phyloP scores from a whole-genome alignment of 2,888 invertebrate genomes.

The Mycalesis mineus region DNA sequence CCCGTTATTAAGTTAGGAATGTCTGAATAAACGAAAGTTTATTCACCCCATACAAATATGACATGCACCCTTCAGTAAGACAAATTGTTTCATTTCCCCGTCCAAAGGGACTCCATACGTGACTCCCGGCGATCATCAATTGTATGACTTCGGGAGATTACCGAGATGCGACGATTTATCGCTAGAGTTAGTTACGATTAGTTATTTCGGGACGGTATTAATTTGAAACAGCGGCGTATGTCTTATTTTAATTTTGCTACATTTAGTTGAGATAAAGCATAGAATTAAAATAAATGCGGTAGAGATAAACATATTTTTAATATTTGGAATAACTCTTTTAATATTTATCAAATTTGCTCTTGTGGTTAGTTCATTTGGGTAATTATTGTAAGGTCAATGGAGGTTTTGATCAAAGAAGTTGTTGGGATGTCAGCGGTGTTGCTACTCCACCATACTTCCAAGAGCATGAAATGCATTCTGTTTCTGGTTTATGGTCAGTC shows the following conservation, averaged over 20 bases:
- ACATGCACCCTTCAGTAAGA: conserved; percentile 74
- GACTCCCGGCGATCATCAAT: conserved; percentile 62
- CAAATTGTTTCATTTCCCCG: conserved; percentile 78
- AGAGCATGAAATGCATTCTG: too few relatives aligned
- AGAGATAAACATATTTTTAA: too few relatives aligned
- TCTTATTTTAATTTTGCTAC: background rate
- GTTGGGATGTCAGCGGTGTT: too few relatives aligned
- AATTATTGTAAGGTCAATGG: too few relatives aligned
- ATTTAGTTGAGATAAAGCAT: too few relatives aligned
- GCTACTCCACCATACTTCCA: too few relatives aligned
- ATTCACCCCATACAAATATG: conserved; percentile 69
- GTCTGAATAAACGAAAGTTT: conserved; percentile 42
- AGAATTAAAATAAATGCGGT: too few relatives aligned
- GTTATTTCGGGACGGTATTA: conserved; percentile 16
- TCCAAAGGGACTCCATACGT: conserved; percentile 66
- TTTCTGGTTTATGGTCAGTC: too few relatives aligned
- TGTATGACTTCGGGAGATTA: conserved; percentile 41
- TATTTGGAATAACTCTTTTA: too few relatives aligned
- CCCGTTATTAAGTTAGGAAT: conserved; percentile 4
- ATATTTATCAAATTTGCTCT: too few relatives aligned
- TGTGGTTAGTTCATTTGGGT: too few relatives aligned
- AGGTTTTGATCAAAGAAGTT: too few relatives aligned
- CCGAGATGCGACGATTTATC: conserved; percentile 55
- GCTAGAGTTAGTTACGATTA: conserved; percentile 50
- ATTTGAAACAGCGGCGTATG: conserved; percentile 5